Evolutionary conservation across 2,113 vertebrate species (phyloP).

Genomic region (Dasyurus viverrinus): DNA sequence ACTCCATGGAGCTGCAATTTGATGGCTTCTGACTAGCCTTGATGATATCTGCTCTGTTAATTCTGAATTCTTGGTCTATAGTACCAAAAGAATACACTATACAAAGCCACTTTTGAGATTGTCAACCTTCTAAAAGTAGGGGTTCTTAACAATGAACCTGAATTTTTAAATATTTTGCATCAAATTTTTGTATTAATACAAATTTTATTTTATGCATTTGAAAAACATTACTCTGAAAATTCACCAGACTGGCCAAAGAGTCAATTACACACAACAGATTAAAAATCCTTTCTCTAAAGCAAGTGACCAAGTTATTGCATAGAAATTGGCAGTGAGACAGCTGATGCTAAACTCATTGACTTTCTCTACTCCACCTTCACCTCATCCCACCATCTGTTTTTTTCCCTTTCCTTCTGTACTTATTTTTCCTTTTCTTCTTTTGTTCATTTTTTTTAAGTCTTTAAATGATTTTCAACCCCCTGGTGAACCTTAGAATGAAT

Average conservation of each 20-base stretch:
- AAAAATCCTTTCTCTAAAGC: not conserved
- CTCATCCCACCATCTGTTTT: not conserved
- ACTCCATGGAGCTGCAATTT: not conserved
- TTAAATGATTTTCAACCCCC: not conserved
- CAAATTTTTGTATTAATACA: not conserved
- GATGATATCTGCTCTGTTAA: not conserved
- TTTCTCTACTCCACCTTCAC: not conserved
- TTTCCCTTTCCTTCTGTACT: not conserved
- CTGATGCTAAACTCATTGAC: not conserved
- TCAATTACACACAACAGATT: not conserved
- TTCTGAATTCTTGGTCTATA: not conserved
- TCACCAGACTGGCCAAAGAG: not conserved
- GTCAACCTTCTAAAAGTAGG: not conserved
- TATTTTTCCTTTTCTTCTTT: not conserved
- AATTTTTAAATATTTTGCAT: not conserved
- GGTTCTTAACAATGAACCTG: too few relatives aligned
- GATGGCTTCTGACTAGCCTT: not conserved
- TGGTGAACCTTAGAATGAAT: not conserved
- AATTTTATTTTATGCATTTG: not conserved
- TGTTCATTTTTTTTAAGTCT: not conserved
- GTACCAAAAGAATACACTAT: not conserved
- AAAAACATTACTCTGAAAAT: not conserved
- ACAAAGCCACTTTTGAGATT: not conserved
- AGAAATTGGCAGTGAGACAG: not conserved
- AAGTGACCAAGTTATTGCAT: not conserved